Conservation (phyloP, 1,140 invertebrate species). For the Microplitis mediator region DNA sequence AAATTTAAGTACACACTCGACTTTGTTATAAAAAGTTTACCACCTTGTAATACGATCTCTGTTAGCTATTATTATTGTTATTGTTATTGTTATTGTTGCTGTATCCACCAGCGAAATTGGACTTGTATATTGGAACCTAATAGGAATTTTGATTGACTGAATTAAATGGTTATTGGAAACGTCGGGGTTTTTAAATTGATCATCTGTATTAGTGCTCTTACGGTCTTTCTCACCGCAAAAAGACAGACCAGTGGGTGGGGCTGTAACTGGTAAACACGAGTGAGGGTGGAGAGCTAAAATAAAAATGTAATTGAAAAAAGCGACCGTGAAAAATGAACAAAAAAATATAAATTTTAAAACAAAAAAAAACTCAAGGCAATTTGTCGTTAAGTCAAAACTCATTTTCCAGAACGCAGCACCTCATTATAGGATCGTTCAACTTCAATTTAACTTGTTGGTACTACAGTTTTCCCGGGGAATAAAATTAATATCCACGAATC, state of each 20-base stretch:
- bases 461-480: conserved; percentile 26
- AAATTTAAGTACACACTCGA: too few relatives aligned
- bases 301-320: conserved; percentile 10
- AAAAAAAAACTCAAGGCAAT: conserved; percentile 39
- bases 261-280: conserved; percentile 10
- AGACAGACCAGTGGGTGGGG: conserved; percentile 5
- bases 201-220: conserved; percentile 50
- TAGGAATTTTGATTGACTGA: conserved; percentile 63
- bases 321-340: background rate
- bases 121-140: conserved; percentile 48
- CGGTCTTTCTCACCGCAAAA: conserved; percentile 11
- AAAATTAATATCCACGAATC: conserved; percentile 26
- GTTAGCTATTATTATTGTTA: too few relatives aligned
- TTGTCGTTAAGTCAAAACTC: conserved; percentile 49
- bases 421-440: conserved; percentile 48
- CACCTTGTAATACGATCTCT: too few relatives aligned
- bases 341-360: background rate
- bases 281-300: background rate
- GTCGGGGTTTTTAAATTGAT: conserved; percentile 49
- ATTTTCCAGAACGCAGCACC: conserved; percentile 46
- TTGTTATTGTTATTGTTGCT: conserved; percentile 47
- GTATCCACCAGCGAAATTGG: conserved; percentile 55
- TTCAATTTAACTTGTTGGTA: conserved; percentile 49
- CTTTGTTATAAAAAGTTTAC: too few relatives aligned
- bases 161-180: conserved; percentile 61